Conservation (phyloP, 2,113 vertebrate species). For the Chloebia gouldiae region DNA sequence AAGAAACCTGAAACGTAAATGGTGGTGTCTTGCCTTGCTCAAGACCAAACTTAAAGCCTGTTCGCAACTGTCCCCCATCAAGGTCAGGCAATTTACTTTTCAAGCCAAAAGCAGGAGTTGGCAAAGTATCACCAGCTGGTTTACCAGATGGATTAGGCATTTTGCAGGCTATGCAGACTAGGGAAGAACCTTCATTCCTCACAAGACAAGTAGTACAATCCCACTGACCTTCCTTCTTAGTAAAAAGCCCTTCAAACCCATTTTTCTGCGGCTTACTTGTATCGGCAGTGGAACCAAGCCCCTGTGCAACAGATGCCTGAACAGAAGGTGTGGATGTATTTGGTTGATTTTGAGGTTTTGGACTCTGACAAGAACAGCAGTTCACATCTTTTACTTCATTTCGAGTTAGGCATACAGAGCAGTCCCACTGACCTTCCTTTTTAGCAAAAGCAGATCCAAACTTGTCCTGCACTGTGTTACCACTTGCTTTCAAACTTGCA, state of each 20-base stretch:
- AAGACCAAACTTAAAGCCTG: conserved; percentile 85
- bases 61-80: conserved; percentile 67
- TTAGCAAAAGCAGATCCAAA: conserved; percentile 75
- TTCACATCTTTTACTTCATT: conserved; percentile 75
- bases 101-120: conserved; percentile 72
- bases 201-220: conserved; percentile 80
- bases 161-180: conserved; percentile 76
- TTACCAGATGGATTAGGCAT: conserved; percentile 76
- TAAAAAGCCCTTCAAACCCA: conserved; percentile 77
- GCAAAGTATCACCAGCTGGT: conserved; percentile 33
- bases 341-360: conserved; percentile 44
- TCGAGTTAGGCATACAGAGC: conserved; percentile 69
- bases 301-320: neutral
- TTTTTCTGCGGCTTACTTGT: conserved; percentile 48
- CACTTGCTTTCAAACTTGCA: conserved; percentile 22
- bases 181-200: conserved; percentile 76
- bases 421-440: conserved; percentile 85
- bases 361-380: conserved; percentile 76
- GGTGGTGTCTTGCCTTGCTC: conserved; percentile 73
- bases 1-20: conserved; percentile 77
- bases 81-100: conserved; percentile 69
- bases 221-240: conserved; percentile 84
- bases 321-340: neutral
- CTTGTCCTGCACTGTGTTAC: conserved; percentile 11
- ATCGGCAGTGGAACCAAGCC: neutral